Conservation (phyloP, 1,140 invertebrate genomes). For the Nasonia giraulti region DNA sequence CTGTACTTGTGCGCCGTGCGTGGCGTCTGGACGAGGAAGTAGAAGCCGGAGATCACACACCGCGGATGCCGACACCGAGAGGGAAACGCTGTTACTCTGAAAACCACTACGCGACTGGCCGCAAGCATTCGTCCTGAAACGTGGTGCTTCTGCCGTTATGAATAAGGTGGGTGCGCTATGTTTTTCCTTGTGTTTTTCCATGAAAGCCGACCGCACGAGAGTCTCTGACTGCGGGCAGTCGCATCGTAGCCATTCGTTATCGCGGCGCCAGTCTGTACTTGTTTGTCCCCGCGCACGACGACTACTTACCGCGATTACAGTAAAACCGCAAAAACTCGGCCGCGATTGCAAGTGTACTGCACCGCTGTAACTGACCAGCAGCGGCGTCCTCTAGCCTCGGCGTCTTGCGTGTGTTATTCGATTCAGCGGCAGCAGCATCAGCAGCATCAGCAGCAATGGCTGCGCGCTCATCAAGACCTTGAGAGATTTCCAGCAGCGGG, state of each 20-base stretch:
- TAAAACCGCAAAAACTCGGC: background rate
- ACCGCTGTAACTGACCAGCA: background rate
- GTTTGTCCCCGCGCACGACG: background rate
- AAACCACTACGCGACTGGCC: background rate
- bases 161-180: slow-evolving; percentile 46
- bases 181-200: background rate
- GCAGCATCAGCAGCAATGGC: background rate
- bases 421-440: background rate
- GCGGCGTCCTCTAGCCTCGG: background rate
- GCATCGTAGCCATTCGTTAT: too few species aligned
- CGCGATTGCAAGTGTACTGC: background rate
- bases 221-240: too few species aligned
- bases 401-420: background rate
- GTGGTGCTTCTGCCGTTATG: slow-evolving; percentile 34
- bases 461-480: background rate
- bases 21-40: background rate
- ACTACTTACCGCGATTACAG: background rate
- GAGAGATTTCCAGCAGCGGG: background rate
- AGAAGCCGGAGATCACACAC: background rate
- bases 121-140: slow-evolving; percentile 16
- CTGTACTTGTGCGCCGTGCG: background rate
- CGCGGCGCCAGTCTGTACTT: background rate
- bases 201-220: background rate
- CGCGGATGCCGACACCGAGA: background rate
- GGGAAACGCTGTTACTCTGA: background rate